Base-by-base conservation (phyloP, 2,113 vertebrate genomes). In the Cyphomyrus plagiostoma region DNA sequence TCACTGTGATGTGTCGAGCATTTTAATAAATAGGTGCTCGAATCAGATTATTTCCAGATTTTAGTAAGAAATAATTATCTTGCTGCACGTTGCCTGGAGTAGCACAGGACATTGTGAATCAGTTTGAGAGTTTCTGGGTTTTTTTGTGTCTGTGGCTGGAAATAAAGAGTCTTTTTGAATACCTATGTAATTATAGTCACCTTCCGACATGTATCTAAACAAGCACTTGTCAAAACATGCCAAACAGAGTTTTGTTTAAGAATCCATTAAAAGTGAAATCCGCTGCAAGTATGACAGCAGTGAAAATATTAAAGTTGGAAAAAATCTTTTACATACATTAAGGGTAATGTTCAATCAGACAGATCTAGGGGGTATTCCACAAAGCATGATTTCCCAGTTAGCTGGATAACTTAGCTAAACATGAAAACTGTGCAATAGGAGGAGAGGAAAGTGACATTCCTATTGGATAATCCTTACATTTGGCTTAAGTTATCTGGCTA, bases 201-300 rank as follows among this genome's bases (percentile, higher is more conserved):
- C 26, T 21, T 46, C 62, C 35, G 45, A 6, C 15, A 17, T 77
- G 62, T 88, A 88, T 48, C 88, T 50, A 70, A 66, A 88, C 58
- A 46, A 26, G 56, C 88, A 88, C 88, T 74, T 88, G 88, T 74
- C 88, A 88, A 88, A 88, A 88, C 58, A 70, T 48, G 46, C 23
- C 42, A 48, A 5, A 48, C 13, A 50, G 45, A 23, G 23, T 35
- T 30, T 70, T 58, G 5, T 35, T 49, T 49, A 48, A 49, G 87
- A 74, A 46, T 13, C n/a, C 13, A 46, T 48, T 74, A 49, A 88
- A 9, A 49, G 45, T 9, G 35, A 42, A 74, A 70, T 46, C 26
- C 15, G 9, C 87, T 74, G 42, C 39, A 35, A 87, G 86, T 19
- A 30, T 4, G 39, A 42, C 1, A 23, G 45, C 10, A 48, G 21